Base-by-base conservation (phyloP, 2,797 vertebrate genomes). In the Todus mexicanus region DNA sequence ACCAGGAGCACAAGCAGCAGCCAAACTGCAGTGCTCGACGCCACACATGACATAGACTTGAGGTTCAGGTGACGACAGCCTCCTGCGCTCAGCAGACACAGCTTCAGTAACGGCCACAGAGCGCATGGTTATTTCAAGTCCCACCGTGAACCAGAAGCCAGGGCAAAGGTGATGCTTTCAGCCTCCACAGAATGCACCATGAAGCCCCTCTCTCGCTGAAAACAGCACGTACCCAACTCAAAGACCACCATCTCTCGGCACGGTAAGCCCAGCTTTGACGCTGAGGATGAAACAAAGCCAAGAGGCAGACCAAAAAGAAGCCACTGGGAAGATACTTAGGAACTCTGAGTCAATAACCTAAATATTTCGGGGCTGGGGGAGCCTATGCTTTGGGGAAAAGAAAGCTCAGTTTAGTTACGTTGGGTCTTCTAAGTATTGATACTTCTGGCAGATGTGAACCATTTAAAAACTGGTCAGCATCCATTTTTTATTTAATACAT, bases 41-140 rank as follows among this genome's bases (percentile, higher is more conserved):
- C 22, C 45, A 27, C 31, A 53, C 1, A 0, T 25, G 70, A 57
- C 2, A 0, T 21, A 22, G 63, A 50, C 10, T 16, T 48, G 48
- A 0, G 1, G 64, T 48, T 80, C 60, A 71, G 68, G 61, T 31
- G 69, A 75, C 57, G 48, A 61, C 50, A 69, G 72, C 19, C 75
- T 79, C 53, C n/a, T 5, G 29, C 2, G 2, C 53, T 48, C 42
- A 11, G 48, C 50, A 77, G 56, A 76, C 6, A 16, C 45, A 27
- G 61, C 53, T 88, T 23, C 40, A 53, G 45, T 54, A 45, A 66
- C 15, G 57, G 64, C n/a, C 60, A 87, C 47, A 64, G 71, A 68
- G 63, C 29, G 37, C n/a, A 23, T 1, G 22, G 70, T 19, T 87
- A 89, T 51, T 61, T 65, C 5, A 84, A 65, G n/a, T 50, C 21